These are phyloP conservation scores for Teleopsis dalmanni DNA, from an alignment of 1,140 invertebrate species.

Conservation along the genomic window DNA sequence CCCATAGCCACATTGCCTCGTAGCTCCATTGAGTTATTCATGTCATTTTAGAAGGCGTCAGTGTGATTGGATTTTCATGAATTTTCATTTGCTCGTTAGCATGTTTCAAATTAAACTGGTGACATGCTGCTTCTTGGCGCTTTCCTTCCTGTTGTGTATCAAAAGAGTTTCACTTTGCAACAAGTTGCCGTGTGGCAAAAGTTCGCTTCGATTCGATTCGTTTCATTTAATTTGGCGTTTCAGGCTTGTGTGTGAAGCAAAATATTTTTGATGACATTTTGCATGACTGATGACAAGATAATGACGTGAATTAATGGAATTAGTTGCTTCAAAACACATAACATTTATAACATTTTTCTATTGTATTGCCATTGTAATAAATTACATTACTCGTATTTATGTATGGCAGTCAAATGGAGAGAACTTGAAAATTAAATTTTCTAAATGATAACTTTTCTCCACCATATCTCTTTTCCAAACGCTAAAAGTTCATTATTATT, in stretches of 20 bases:
- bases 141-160: not conserved
- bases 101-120: not conserved
- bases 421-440: no score
- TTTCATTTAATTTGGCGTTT: not conserved
- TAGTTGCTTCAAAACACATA: no score
- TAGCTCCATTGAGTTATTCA: constrained; percentile 6
- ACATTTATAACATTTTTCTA: no score
- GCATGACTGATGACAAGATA: constrained; percentile 6
- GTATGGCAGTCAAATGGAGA: no score
- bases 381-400: no score
- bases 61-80: constrained; percentile 5
- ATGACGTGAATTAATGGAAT: constrained; percentile 7
- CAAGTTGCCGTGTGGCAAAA: constrained; percentile 8
- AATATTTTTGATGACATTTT: constrained; percentile 7
- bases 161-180: constrained; percentile 1
- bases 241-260: constrained; percentile 2
- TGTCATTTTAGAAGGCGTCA: not conserved
- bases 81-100: constrained; percentile 8
- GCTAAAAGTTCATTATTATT: no score
- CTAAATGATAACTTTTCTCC: no score
- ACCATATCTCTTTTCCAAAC: no score
- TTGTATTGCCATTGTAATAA: no score
- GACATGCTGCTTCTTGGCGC: no score
- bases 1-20: no score
- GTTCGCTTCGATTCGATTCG: not conserved